Base-by-base conservation (phyloP, 2,888 invertebrate species). In the Tortrix viridana region DNA sequence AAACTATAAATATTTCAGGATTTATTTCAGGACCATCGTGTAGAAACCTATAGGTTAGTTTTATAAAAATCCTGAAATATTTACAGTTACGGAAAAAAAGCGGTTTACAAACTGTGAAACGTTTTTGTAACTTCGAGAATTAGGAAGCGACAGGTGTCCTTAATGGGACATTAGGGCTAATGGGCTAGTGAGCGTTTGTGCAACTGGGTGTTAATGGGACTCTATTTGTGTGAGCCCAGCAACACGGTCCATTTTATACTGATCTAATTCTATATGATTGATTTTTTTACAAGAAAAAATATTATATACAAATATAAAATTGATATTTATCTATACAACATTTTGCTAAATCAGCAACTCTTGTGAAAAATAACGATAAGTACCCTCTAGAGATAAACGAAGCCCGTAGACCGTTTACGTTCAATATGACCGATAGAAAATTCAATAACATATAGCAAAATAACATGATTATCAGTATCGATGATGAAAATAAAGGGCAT, bases 291-390 rank as follows among this genome's bases (percentile, higher is more conserved):
- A 82, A 83, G 87, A 72, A 69, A 84, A 86, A 85, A 75, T 85
- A 86, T 86, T 87, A 86, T 86, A 86, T 88, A 90, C 85, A 89
- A 87, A 89, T 88, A 89, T 87, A 85, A 88, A 89, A 86, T 87
- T 85, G 86, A 88, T 86, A 86, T 86, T 82, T 82, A 83, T 82
- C 83, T 87, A 82, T 85, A 85, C 85, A 88, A 86, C 80, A 80
- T 84, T 63, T 82, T 75, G 82, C 81, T 77, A 72, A 67, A 71
- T 60, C 71, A 79, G 80, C 81, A 81, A 81, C 76, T 75, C 74
- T 77, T 75, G 76, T 82, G 81, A 80, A 85, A 85, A 85, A 77
- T 84, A 85, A 88, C 82, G 83, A 85, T 88, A 88, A 88, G 87
- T 87, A 86, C 84, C 84, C 80, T 82, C 84, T 74, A 81, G 73